phyloP scores from a whole-genome alignment of 2,113 vertebrate genomes.

The Tympanuchus pallidicinctus region DNA sequence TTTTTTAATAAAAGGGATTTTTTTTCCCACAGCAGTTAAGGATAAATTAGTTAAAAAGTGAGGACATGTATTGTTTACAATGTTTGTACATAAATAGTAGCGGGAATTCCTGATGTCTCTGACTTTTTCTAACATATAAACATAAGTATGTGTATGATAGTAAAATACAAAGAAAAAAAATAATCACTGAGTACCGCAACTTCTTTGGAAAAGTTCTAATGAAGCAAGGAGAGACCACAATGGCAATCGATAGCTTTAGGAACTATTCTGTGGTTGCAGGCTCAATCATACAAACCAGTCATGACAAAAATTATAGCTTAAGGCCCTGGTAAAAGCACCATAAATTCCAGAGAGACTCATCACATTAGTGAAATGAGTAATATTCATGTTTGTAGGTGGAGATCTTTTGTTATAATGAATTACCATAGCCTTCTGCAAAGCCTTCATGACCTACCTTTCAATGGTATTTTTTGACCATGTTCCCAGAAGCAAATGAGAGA shows the following conservation, averaged over 20 bases:
- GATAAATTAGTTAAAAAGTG: not conserved
- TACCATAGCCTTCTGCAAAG: not conserved
- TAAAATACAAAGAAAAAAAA: not conserved
- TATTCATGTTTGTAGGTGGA: not conserved
- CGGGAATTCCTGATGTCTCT: not conserved
- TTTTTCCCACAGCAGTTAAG: not conserved
- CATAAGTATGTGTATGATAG: not conserved
- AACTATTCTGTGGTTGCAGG: not conserved
- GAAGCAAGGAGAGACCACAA: not conserved
- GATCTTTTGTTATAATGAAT: not conserved
- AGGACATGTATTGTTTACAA: not conserved
- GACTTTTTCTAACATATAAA: not conserved
- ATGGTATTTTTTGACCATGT: not conserved
- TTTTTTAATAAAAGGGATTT: not conserved
- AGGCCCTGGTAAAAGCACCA: not conserved
- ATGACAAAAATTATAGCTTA: conserved; percentile 8
- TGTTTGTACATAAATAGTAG: not conserved
- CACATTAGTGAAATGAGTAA: not conserved
- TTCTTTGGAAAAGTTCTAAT: not conserved
- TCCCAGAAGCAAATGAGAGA: not conserved
- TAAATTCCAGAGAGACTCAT: not conserved
- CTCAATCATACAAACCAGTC: not conserved
- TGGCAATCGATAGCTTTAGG: not conserved
- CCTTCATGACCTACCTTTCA: not conserved
- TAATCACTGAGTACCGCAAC: not conserved